phyloP scores from a whole-genome alignment of 1,140 invertebrate species.

The Atta texana region DNA sequence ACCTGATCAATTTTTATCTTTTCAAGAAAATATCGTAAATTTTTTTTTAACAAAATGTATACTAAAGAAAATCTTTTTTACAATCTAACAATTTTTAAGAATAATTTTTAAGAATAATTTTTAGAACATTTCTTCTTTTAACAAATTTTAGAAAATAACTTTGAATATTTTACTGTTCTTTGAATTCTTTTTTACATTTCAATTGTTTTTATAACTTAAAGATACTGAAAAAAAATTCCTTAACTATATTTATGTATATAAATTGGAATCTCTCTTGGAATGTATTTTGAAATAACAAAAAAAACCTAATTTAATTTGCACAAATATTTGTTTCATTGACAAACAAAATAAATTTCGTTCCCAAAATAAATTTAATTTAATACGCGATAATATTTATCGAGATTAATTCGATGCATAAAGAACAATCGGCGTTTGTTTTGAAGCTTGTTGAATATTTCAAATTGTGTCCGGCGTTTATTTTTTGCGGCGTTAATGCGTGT shows the following conservation, averaged over 20 bases:
- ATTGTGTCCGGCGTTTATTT: not conserved
- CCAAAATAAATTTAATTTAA: slow-evolving; percentile 19
- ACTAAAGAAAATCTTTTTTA: not conserved
- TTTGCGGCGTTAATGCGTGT: not conserved
- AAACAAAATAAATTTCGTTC: not conserved
- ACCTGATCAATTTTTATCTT: not conserved
- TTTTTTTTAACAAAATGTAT: not conserved
- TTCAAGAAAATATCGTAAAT: not conserved
- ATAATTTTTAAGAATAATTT: slow-evolving; percentile 18
- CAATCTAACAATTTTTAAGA: slow-evolving; percentile 6
- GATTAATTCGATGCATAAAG: not conserved
- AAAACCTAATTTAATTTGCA: not conserved
- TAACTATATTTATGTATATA: not conserved
- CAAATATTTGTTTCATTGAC: not conserved
- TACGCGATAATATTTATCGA: not conserved
- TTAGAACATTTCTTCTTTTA: not conserved
- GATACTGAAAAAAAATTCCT: not conserved
- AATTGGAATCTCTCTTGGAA: not conserved
- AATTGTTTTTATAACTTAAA: not conserved
- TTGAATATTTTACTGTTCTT: not conserved
- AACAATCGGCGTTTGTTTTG: slow-evolving; percentile 6
- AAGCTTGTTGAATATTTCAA: slow-evolving; percentile 1
- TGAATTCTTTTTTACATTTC: not conserved
- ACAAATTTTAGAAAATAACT: slow-evolving; percentile 4
- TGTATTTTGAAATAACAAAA: not conserved